phyloP scores from a whole-genome alignment of 1,140 invertebrate genomes.

The Cyclargus thomasi region DNA sequence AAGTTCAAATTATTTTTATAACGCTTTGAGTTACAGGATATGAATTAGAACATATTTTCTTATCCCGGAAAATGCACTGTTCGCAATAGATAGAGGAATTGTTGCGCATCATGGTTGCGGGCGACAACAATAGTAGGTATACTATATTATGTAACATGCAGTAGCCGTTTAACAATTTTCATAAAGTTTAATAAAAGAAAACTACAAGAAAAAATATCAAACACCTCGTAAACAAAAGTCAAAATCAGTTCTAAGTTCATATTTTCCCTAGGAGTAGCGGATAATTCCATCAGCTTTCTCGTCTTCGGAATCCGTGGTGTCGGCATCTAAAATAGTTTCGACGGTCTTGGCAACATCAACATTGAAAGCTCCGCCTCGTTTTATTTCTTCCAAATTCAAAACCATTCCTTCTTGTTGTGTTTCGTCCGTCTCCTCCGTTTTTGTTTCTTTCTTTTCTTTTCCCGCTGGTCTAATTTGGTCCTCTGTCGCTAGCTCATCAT shows the following conservation, averaged over 20 bases:
- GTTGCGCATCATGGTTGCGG: too few relatives aligned
- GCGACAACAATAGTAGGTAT: too few relatives aligned
- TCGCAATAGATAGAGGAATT: too few relatives aligned
- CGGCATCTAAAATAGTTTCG: neutral
- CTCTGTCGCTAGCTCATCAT: neutral
- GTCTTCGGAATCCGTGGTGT: neutral
- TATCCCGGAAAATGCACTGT: too few relatives aligned
- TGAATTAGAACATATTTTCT: too few relatives aligned
- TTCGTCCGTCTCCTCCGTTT: neutral
- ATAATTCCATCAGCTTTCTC: neutral
- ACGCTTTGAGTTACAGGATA: too few relatives aligned
- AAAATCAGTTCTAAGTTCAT: neutral
- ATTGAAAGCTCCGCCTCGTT: neutral
- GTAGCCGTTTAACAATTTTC: too few relatives aligned
- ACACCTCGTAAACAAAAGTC: too few relatives aligned
- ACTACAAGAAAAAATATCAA: too few relatives aligned
- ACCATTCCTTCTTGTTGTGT: neutral
- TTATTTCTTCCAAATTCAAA: neutral
- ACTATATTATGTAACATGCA: too few relatives aligned
- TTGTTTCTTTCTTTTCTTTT: neutral
- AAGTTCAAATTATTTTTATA: too few relatives aligned
- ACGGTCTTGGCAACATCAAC: neutral
- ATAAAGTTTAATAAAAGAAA: too few relatives aligned
- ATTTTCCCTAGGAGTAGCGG: neutral
- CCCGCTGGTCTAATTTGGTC: neutral